phyloP scores from a whole-genome alignment of 2,113 vertebrate genomes.

The Bothrops jararaca region DNA sequence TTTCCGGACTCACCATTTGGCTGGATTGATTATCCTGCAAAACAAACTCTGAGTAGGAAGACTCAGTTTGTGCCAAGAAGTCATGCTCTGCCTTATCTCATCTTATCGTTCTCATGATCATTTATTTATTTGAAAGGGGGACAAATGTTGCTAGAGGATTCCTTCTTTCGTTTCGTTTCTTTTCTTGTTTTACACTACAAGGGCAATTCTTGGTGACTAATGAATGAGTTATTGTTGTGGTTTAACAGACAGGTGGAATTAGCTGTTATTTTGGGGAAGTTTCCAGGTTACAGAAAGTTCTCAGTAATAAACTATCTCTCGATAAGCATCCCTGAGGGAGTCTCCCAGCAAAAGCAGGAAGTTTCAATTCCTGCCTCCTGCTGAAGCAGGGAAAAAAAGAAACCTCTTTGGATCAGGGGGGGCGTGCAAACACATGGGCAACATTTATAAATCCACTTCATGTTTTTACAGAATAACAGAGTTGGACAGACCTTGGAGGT shows the following conservation, averaged over 20 bases:
- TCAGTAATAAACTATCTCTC: neutral
- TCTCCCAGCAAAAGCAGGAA: neutral
- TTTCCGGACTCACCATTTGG: neutral
- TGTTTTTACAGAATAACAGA: neutral
- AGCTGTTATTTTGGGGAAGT: neutral
- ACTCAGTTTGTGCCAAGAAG: neutral
- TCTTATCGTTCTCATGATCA: neutral
- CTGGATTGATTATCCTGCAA: neutral
- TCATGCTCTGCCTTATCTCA: neutral
- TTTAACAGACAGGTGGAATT: neutral
- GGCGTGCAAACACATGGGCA: neutral
- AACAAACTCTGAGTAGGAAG: conserved; percentile 1
- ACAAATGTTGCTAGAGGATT: neutral
- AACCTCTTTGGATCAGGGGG: neutral
- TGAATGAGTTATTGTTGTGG: neutral
- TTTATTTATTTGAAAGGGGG: conserved; percentile 12
- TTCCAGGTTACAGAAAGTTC: neutral
- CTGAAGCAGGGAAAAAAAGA: neutral
- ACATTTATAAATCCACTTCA: neutral
- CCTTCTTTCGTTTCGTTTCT: neutral
- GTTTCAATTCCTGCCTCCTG: neutral
- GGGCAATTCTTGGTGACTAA: neutral
- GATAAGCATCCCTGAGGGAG: neutral
- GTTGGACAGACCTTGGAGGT: neutral
- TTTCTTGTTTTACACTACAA: neutral